These are phyloP conservation scores for Phoxinus phoxinus DNA, from an alignment of 2,113 vertebrate species.

Conservation along the genomic window DNA sequence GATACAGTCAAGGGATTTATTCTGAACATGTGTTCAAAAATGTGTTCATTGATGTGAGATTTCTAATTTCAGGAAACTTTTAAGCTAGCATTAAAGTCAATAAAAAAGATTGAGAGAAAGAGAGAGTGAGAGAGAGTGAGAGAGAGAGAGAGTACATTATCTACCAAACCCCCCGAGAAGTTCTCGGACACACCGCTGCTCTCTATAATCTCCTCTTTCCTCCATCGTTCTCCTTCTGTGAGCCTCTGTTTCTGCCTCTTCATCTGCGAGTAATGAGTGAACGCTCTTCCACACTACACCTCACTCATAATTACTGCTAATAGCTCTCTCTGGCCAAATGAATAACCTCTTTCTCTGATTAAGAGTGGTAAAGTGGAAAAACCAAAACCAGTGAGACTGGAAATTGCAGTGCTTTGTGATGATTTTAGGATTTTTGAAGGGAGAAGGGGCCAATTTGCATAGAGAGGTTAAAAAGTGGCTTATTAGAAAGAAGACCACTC, in stretches of 20 bases:
- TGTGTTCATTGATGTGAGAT: background rate
- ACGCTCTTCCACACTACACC: conserved; percentile 54
- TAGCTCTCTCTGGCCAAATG: conserved; percentile 56
- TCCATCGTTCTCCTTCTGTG: conserved; percentile 45
- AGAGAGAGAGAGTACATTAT: background rate
- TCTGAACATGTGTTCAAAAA: background rate
- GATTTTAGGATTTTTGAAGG: conserved; percentile 5
- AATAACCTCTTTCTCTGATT: conserved; percentile 50
- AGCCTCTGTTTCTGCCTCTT: conserved; percentile 66
- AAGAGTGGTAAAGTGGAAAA: conserved; percentile 4
- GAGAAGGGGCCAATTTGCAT: background rate
- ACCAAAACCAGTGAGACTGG: background rate
- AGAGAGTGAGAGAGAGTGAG: background rate
- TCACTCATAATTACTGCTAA: conserved; percentile 71
- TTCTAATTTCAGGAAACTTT: background rate
- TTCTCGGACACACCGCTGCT: background rate
- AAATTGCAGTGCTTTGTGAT: background rate
- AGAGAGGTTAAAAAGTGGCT: background rate
- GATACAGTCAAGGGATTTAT: background rate
- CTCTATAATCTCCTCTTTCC: background rate
- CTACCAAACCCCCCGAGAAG: background rate
- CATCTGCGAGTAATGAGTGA: conserved; percentile 67
- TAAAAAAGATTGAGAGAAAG: background rate
- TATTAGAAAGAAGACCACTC: background rate
- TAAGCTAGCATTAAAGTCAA: background rate